Evolutionary conservation across 2,113 vertebrate species (phyloP).

Genomic region (Phrynosoma blainvillii): DNA sequence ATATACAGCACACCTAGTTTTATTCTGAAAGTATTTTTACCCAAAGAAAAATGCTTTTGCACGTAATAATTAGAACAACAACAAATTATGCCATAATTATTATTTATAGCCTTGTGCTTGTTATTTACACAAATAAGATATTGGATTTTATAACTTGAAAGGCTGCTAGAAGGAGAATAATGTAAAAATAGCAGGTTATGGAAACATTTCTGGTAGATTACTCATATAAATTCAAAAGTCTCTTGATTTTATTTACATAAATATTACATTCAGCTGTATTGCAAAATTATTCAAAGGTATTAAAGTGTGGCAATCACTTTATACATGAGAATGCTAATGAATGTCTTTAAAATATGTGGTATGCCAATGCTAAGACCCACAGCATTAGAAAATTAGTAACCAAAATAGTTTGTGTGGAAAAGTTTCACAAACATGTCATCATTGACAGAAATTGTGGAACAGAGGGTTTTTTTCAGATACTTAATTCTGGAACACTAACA

Average conservation of each 20-base stretch:
- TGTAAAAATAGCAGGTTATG: slow-evolving; percentile 24
- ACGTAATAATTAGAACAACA: slow-evolving; percentile 25
- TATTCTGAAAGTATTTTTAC: slow-evolving; percentile 36
- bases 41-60: slow-evolving; percentile 28
- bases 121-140: slow-evolving; percentile 23
- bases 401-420: background rate
- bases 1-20: slow-evolving; percentile 18
- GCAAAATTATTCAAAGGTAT: background rate
- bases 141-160: slow-evolving; percentile 20
- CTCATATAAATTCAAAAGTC: slow-evolving; percentile 37
- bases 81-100: slow-evolving; percentile 33
- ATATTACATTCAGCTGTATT: slow-evolving; percentile 35
- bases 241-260: slow-evolving; percentile 48
- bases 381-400: slow-evolving; percentile 46
- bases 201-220: slow-evolving; percentile 22
- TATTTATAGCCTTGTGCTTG: slow-evolving; percentile 17
- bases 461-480: background rate
- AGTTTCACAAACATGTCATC: background rate
- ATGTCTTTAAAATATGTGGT: background rate
- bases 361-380: slow-evolving; percentile 18
- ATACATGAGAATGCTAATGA: slow-evolving; percentile 32
- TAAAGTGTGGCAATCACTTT: slow-evolving; percentile 19
- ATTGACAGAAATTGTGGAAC: background rate
- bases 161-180: background rate
- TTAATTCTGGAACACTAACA: no score